Conservation (phyloP, 2,113 vertebrate species). For the Polypterus bichir region DNA sequence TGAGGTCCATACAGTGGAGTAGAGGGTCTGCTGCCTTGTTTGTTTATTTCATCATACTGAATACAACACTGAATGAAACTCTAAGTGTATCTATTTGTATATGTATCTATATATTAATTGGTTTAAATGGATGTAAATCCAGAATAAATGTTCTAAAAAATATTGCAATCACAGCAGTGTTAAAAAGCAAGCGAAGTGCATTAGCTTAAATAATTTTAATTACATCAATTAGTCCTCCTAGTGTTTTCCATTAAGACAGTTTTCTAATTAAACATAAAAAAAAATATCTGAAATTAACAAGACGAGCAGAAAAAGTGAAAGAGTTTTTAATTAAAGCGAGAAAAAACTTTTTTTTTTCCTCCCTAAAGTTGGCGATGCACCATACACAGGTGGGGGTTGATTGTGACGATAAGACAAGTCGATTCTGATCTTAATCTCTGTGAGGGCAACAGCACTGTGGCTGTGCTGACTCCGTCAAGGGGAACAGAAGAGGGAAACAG, state of each 20-base stretch:
- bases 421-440: conserved; percentile 7
- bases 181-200: not conserved
- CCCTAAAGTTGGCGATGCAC: too few species aligned
- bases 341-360: too few species aligned
- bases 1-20: too few species aligned
- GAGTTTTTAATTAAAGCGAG: conserved; percentile 3
- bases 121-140: too few species aligned
- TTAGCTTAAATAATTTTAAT: not conserved
- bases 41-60: too few species aligned
- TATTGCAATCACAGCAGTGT: not conserved
- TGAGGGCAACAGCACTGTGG: conserved; percentile 1
- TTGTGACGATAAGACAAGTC: conserved; percentile 9
- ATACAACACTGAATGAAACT: too few species aligned
- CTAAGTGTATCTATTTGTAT: too few species aligned
- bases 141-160: too few species aligned
- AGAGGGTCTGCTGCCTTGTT: too few species aligned
- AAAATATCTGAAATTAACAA: conserved; percentile 6
- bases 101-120: too few species aligned
- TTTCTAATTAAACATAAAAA: not conserved
- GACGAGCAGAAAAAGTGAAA: conserved; percentile 8
- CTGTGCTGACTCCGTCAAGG: conserved; percentile 4
- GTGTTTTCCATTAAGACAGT: not conserved
- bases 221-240: not conserved
- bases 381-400: not conserved
- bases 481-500: conserved; percentile 7